Conservation (phyloP, 2,113 vertebrate species). For the Aptenodytes patagonicus region DNA sequence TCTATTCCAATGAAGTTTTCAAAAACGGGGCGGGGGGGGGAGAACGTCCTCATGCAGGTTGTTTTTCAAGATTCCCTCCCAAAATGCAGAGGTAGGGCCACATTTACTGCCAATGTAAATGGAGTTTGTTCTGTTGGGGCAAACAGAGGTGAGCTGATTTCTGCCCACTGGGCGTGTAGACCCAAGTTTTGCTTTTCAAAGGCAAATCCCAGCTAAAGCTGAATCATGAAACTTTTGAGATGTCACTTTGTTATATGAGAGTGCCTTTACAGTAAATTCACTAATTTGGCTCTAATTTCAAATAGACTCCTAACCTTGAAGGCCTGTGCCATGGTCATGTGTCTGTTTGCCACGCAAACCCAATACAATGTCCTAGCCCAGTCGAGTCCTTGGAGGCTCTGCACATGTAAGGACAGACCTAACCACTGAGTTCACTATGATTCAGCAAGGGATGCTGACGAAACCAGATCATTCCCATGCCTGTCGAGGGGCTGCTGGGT, state of each 20-base stretch:
- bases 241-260: background rate
- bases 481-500: background rate
- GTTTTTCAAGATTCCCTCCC: conserved; percentile 12
- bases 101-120: background rate
- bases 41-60: background rate
- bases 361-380: too few species aligned
- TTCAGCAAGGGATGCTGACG: background rate
- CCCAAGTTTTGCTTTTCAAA: background rate
- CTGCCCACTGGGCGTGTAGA: background rate
- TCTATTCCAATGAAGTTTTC: background rate
- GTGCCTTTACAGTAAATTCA: background rate
- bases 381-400: background rate
- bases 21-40: background rate
- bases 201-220: background rate
- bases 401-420: background rate
- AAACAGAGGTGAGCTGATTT: background rate
- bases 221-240: background rate
- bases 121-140: background rate
- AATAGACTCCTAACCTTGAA: background rate
- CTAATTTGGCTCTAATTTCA: background rate
- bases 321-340: background rate
- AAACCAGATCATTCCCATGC: background rate
- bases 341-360: too few species aligned
- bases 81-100: background rate
- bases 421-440: too few species aligned